Percentiles rank a stretch among this genome's conserved stretches.
phyloP scores from a whole-genome alignment of 1,140 invertebrate genomes.

The Drosophila murphyi region DNA sequence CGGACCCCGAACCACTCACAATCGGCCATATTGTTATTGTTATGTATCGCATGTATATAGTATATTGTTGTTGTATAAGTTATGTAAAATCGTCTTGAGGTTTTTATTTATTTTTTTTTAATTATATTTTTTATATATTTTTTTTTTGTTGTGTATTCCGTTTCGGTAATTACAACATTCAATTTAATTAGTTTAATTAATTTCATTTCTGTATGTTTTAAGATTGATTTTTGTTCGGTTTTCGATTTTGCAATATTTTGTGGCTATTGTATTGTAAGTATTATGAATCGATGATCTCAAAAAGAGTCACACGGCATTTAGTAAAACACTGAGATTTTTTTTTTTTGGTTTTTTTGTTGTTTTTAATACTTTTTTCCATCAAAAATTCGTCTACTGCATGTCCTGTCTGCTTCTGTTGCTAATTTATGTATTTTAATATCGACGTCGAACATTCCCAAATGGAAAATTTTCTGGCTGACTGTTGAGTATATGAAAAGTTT shows the following conservation, averaged over 20 bases:
- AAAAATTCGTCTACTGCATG: conserved; percentile 37
- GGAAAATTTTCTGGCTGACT: no score
- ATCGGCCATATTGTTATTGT: no score
- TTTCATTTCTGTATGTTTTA: conserved; percentile 4
- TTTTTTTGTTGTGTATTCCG: no score
- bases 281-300: conserved; percentile 57
- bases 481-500: no score
- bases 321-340: conserved; percentile 34
- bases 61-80: conserved; percentile 4
- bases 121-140: background rate
- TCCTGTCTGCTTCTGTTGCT: conserved; percentile 2
- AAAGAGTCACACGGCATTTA: conserved; percentile 59
- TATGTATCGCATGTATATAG: background rate
- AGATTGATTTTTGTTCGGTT: background rate
- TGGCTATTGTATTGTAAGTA: conserved; percentile 2
- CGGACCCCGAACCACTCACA: no score
- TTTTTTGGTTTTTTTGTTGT: conserved; percentile 18
- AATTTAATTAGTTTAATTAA: conserved; percentile 8
- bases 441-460: background rate
- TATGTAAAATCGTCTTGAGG: conserved; percentile 8
- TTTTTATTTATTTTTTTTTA: conserved; percentile 26
- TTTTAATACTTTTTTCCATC: conserved; percentile 22
- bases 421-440: conserved; percentile 1
- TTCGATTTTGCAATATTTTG: conserved; percentile 11
- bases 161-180: no score